Base-by-base conservation (phyloP, 2,113 vertebrate genomes). In the Elgaria multicarinata region DNA sequence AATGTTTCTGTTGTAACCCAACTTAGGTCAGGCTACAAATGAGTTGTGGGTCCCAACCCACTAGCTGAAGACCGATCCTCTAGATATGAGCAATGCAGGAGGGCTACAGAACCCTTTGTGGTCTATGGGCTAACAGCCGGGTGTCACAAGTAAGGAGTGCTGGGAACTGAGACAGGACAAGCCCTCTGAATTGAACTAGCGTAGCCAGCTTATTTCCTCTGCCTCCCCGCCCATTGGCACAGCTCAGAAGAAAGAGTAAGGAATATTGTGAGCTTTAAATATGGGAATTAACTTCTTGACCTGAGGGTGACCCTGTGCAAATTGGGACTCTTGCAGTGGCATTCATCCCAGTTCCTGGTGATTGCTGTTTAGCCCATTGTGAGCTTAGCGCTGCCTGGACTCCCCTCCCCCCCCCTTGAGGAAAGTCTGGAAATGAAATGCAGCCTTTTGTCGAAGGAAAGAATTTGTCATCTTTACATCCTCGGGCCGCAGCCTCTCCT, bases 391-490 rank as follows among this genome's bases (percentile, higher is more conserved):
- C 91, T 55, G 26, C 83, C 91, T 95, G 90, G 67, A 89, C 91
- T 89, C 87, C 84, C 85, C 92, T 85, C 46, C 46, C 55, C 31
- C 80, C 89, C 87, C 86, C 1, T n/a, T 67, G 88, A 89, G 87
- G 92, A 91, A 92, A 89, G 24, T 36, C 46, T 84, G 86, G 89
- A 87, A 90, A 86, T 93, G 95, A 95, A 96, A 96, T 96, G 94
- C 96, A 95, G 95, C 95, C 79, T 93, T 95, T 92, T 85, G 95
- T 95, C 94, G 89, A 92, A 94, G 92, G 91, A 62, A 46, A 92
- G 88, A 95, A 95, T 97, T 95, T 95, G 92, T 97, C 93, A 92
- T 96, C 94, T 97, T 97, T 95, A 93, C 91, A 88, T 96, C 91
- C 91, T 87, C 92, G 92, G 89, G 86, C 92, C 67, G 93, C 0